Conservation (phyloP, 1,140 invertebrate species). For the Drosophila nigrodunni region DNA sequence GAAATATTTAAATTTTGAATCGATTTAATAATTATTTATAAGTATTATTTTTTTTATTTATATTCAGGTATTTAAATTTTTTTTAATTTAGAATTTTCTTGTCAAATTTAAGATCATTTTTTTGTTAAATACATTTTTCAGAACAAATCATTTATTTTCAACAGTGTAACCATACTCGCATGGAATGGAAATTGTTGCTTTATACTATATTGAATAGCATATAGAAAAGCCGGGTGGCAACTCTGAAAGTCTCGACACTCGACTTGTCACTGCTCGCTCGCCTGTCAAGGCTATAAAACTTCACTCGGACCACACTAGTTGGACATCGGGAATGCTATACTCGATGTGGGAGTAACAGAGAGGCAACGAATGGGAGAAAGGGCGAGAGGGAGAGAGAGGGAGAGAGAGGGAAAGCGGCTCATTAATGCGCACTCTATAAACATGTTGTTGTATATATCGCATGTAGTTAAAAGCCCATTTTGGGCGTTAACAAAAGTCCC, state of each 20-base stretch:
- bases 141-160: too few species aligned
- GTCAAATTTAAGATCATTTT: too few species aligned
- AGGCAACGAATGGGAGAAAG: not conserved
- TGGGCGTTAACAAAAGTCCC: not conserved
- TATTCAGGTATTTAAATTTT: too few species aligned
- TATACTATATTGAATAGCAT: not conserved
- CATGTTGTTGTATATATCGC: constrained; percentile 1
- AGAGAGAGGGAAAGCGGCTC: constrained; percentile 2
- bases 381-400: not conserved
- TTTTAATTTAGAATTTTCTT: too few species aligned
- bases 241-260: not conserved
- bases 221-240: constrained; percentile 12
- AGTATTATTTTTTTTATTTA: too few species aligned
- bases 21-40: too few species aligned
- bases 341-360: not conserved
- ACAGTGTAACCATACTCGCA: not conserved
- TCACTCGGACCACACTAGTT: constrained; percentile 5
- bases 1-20: too few species aligned
- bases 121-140: too few species aligned
- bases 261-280: not conserved
- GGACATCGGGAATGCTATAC: not conserved
- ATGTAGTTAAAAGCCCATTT: constrained; percentile 62
- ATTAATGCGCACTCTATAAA: constrained; percentile 52
- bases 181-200: constrained; percentile 28
- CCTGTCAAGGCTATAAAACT: constrained; percentile 64